These are phyloP conservation scores for Penaeus vannamei DNA, from an alignment of 1,140 invertebrate genomes.

Conservation along the genomic window DNA sequence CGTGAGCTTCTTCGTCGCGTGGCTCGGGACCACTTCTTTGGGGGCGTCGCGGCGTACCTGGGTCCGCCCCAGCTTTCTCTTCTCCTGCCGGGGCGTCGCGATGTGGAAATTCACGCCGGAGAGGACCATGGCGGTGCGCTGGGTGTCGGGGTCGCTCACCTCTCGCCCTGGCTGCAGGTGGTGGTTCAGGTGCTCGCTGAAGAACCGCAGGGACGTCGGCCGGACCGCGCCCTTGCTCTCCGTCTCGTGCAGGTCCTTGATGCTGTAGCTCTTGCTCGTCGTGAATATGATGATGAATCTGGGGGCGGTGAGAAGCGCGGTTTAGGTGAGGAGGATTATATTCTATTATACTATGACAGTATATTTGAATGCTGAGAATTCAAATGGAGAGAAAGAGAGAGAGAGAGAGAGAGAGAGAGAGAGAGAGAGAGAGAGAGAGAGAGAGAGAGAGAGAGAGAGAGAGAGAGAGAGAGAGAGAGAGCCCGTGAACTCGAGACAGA, in stretches of 20 bases:
- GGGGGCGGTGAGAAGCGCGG: neutral
- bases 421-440: too few relatives aligned
- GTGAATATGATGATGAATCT: constrained; percentile 65
- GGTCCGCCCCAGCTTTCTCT: neutral
- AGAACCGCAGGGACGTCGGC: constrained; percentile 48
- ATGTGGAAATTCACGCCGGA: constrained; percentile 64
- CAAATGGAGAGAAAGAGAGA: neutral
- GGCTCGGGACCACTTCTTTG: neutral
- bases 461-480: too few relatives aligned
- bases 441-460: too few relatives aligned
- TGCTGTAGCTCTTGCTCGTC: constrained; percentile 56
- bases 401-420: neutral
- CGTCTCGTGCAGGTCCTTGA: constrained; percentile 44
- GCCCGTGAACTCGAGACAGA: neutral
- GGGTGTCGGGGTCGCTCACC: constrained; percentile 23
- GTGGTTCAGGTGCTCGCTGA: constrained; percentile 13
- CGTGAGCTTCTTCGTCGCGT: neutral
- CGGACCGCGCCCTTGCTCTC: constrained; percentile 38
- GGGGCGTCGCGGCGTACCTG: neutral
- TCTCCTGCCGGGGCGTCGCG: constrained; percentile 38
- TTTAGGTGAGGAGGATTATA: neutral
- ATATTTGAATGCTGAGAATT: neutral
- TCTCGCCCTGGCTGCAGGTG: neutral
- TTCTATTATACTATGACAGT: too few relatives aligned
- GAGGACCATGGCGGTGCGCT: constrained; percentile 43